A percentile compares a stretch with the other conserved stretches of the same genome.
Conservation (phyloP, 2,888 invertebrate genomes). For the Protula sp. region DNA sequence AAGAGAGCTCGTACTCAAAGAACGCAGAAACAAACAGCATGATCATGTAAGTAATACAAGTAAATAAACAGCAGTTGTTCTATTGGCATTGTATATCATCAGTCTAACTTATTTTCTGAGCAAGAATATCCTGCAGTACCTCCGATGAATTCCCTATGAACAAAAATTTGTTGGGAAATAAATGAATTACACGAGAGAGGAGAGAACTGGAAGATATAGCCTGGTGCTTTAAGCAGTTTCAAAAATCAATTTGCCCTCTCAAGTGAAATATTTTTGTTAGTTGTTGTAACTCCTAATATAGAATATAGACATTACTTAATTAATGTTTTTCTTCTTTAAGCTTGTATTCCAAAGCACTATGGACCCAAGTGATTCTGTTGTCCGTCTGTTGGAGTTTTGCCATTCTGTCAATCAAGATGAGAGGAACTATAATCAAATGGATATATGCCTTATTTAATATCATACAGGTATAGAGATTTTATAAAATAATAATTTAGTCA, state of each 20-base stretch:
- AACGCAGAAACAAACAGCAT: slow-evolving; percentile 53
- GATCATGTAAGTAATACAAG: slow-evolving; percentile 42
- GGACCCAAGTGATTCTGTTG: slow-evolving; percentile 53
- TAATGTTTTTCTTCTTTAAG: slow-evolving; percentile 24
- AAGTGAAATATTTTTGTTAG: no score
- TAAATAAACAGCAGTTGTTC: neutral
- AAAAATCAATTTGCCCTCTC: no score
- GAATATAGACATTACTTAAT: no score
- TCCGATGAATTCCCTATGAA: neutral
- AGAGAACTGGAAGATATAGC: no score
- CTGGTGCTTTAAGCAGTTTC: no score
- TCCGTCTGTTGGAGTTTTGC: slow-evolving; percentile 52
- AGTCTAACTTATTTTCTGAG: no score
- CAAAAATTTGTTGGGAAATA: neutral
- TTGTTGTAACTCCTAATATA: no score
- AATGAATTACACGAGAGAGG: no score
- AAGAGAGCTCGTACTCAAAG: slow-evolving; percentile 54
- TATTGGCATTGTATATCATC: no score
- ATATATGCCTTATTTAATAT: slow-evolving; percentile 52
- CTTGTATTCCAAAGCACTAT: slow-evolving; percentile 51
- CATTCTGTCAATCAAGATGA: slow-evolving; percentile 48
- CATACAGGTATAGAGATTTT: slow-evolving; percentile 40
- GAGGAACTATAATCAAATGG: slow-evolving; percentile 50
- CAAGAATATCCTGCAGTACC: no score
- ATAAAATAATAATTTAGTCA: no score